Evolutionary conservation across 1,140 invertebrate species (phyloP), one percentile per base, ranked within the genome.

Genomic region (Oryzaephilus surinamensis): DNA sequence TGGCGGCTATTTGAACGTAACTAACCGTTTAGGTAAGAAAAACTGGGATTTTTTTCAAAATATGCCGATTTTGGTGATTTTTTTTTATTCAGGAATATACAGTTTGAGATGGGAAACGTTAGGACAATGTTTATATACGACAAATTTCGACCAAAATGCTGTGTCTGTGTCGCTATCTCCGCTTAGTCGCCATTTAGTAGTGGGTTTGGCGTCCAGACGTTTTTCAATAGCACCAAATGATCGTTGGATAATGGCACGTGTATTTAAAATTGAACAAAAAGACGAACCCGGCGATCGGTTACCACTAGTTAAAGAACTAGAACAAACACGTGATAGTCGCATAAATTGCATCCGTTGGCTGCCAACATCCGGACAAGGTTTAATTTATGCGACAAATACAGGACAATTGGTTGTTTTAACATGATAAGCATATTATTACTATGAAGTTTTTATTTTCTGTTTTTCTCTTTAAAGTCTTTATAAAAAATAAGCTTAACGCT

Each of bases 271-370:
- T 2, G 58, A 65, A 2, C 18, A 60, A 53, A 52, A 57, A 27
- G 49, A 55, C 21, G 43, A 41, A 12, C 51, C 54, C 1, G 50
- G 52, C 2, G 55, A 69, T 39, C 63, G 62, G 31, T 66, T 78
- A 47, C 62, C 73, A 30, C 62, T 73, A 21, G 54, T 80, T 8
- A 61, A 72, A 23, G 73, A 77, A 48, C 58, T 83, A 10, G 71
- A 78, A 43, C 76, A 83, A 50, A 71, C 65, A 34, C 69, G 67
- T 57, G 81, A 64, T 55, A 70, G 71, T 14, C 44, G 55, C 58
- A 66, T 90, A 6, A 91, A 90, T 66, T 88, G 84, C 48, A 81
- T 88, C 18, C 67, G 81, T 32, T 91, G 85, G 85, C 70, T 83
- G 11, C 85, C 85, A 0, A 71, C 75, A 16, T 72, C 84, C 8